Evolutionary conservation across 2,113 vertebrate genomes (phyloP).

Genomic region (Meles meles): DNA sequence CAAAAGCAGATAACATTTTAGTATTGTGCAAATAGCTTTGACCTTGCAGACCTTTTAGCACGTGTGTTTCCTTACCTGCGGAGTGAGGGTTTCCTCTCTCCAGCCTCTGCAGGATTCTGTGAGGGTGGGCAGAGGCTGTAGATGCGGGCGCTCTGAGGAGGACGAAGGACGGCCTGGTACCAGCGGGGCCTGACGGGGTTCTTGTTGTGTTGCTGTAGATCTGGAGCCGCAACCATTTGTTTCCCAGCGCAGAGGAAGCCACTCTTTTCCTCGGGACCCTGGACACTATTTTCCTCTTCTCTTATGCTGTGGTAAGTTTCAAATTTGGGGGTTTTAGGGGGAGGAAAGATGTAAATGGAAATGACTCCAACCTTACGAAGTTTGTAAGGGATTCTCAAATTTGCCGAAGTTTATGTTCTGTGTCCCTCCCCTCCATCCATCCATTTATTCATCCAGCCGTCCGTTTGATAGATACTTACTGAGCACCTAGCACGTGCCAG

Average conservation of each 20-base stretch:
- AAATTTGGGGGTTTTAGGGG: background rate
- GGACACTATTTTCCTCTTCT: conserved; percentile 96
- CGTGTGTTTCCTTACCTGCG: background rate
- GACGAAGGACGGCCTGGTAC: rapidly evolving
- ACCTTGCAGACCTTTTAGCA: background rate
- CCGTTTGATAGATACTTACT: background rate
- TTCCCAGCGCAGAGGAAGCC: conserved; percentile 86
- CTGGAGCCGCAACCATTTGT: conserved; percentile 90
- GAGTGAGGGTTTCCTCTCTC: background rate
- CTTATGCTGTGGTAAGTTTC: conserved; percentile 94
- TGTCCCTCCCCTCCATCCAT: background rate
- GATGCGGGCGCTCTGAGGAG: background rate
- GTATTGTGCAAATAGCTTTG: background rate
- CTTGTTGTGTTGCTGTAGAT: conserved; percentile 78
- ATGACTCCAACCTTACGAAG: background rate
- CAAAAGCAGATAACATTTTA: background rate
- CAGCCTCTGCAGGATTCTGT: background rate
- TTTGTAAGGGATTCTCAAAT: background rate
- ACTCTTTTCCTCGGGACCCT: conserved; percentile 93
- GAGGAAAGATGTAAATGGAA: background rate
- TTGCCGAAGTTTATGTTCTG: background rate
- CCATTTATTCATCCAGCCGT: background rate
- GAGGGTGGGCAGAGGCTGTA: background rate
- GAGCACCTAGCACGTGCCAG: background rate
- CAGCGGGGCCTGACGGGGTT: background rate